phyloP scores from a whole-genome alignment of 2,888 invertebrate species.

The Tethea ocularis region DNA sequence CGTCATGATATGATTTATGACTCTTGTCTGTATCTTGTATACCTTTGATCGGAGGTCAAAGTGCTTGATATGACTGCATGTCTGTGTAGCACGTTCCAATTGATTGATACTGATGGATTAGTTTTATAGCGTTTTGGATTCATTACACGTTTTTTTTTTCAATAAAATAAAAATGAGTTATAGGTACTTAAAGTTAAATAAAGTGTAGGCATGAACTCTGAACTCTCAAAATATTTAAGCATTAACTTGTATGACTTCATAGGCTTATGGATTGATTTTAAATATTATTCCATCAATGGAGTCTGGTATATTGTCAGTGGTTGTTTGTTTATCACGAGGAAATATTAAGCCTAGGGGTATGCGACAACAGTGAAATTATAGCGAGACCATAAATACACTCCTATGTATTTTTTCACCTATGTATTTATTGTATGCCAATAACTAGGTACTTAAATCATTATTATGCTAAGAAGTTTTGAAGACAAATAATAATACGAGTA shows the following conservation, averaged over 20 bases:
- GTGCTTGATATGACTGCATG: conserved; percentile 37
- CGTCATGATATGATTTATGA: no score
- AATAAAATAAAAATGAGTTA: no score
- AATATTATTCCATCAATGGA: not conserved
- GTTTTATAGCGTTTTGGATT: conserved; percentile 23
- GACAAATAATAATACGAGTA: no score
- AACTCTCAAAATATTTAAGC: not conserved
- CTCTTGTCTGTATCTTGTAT: not conserved
- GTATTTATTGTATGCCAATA: no score
- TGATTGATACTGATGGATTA: conserved; percentile 39
- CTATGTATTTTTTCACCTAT: no score
- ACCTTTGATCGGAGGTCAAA: conserved; percentile 24
- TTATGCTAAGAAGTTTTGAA: no score
- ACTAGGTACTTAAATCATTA: no score
- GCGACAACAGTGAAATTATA: not conserved
- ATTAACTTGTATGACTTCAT: not conserved
- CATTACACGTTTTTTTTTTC: not conserved
- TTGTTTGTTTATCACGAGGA: not conserved
- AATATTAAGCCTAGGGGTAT: not conserved
- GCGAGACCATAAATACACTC: not conserved
- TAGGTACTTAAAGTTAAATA: no score
- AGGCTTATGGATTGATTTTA: not conserved
- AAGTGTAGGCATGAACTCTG: no score
- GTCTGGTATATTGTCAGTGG: not conserved
- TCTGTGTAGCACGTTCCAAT: not conserved